A percentile compares a stretch with the other conserved stretches of the same genome.
These are phyloP conservation scores for Archocentrus centrarchus DNA, from an alignment of 2,113 vertebrate genomes.

Conservation along the genomic window DNA sequence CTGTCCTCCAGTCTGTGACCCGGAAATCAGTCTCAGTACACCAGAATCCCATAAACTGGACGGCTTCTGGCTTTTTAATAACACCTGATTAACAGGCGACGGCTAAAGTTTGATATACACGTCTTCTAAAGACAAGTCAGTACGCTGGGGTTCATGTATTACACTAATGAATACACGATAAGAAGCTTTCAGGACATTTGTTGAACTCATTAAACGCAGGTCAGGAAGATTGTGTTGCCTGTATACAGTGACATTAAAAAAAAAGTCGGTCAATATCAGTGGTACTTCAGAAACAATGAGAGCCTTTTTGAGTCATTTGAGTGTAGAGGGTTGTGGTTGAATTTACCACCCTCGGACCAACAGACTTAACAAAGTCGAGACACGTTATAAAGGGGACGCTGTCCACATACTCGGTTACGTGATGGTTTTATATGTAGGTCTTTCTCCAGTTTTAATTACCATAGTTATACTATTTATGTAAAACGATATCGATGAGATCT, in stretches of 20 bases:
- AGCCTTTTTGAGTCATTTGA: too few species aligned
- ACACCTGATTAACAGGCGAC: too few species aligned
- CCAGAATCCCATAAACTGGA: too few species aligned
- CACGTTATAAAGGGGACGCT: background rate
- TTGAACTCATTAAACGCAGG: too few species aligned
- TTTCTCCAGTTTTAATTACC: background rate
- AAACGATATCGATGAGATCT: accelerated
- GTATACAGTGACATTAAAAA: accelerated
- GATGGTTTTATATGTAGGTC: background rate
- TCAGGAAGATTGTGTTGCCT: too few species aligned
- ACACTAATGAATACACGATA: background rate
- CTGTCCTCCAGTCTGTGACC: background rate
- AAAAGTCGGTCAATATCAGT: background rate
- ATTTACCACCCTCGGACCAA: background rate
- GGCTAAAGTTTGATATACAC: accelerated
- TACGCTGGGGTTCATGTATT: background rate
- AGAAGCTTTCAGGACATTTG: background rate
- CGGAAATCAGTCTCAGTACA: background rate
- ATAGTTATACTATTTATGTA: accelerated
- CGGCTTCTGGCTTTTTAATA: too few species aligned
- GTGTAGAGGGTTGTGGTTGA: too few species aligned
- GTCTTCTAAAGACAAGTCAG: background rate
- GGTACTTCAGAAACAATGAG: too few species aligned
- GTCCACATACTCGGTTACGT: background rate
- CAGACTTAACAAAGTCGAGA: background rate